Conservation (phyloP, 2,797 vertebrate species). For the Periophthalmus magnuspinnatus region DNA sequence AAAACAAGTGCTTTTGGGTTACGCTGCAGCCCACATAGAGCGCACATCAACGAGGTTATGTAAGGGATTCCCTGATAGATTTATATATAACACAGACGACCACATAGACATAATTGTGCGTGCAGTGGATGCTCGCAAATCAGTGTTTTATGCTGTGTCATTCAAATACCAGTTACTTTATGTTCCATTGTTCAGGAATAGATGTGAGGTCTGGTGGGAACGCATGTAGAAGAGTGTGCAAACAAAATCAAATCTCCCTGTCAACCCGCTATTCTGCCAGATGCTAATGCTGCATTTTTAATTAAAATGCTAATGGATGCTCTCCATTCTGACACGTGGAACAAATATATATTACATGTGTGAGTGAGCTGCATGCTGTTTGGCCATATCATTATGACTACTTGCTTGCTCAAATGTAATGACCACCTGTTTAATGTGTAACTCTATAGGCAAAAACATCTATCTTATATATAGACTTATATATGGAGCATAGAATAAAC, state of each 20-base stretch:
- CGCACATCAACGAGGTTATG: conserved; percentile 9
- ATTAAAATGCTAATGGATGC: conserved; percentile 28
- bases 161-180: conserved; percentile 3
- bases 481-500: too few relatives aligned
- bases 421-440: neutral
- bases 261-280: conserved; percentile 12
- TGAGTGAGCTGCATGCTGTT: conserved; percentile 30
- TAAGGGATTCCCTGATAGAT: conserved; percentile 33
- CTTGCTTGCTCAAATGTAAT: neutral
- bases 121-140: conserved; percentile 9
- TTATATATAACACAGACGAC: conserved; percentile 17
- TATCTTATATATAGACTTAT: too few relatives aligned
- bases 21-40: conserved; percentile 13
- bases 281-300: conserved; percentile 45
- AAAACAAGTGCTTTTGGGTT: conserved; percentile 19
- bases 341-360: conserved; percentile 31
- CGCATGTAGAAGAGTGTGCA: conserved; percentile 18
- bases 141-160: conserved; percentile 29
- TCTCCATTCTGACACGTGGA: conserved; percentile 18
- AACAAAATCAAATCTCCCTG: conserved; percentile 23
- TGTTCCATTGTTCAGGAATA: conserved; percentile 29
- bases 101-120: conserved; percentile 3
- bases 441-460: neutral
- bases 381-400: conserved; percentile 13
- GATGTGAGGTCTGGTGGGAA: conserved; percentile 28